Evolutionary conservation across 1,140 invertebrate genomes (phyloP), one percentile per base, ranked within the genome.

Genomic region (Hylyphantes graminicola): DNA sequence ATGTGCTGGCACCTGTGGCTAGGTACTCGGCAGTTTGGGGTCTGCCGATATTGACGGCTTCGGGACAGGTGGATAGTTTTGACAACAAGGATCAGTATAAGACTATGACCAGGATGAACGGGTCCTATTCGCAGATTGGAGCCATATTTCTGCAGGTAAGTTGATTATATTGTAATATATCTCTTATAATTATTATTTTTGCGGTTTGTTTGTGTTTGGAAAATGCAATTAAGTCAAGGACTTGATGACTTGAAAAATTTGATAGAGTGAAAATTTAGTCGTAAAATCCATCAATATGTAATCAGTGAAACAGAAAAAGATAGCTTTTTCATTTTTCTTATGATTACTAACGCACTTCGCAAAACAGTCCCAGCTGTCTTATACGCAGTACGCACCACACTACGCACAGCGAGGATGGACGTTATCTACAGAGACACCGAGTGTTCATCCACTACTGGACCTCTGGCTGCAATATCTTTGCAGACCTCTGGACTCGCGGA

Each of bases 1-100:
- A 97, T 89, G 95, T 95, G 6, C 92, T 98, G 74, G 96, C 96
- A 0, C 96, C 96, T 0, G 95, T 98, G 1, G 94, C 95, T 0
- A 91, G 96, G 13, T 97, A 97, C 88, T 93, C 95, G 0, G 93
- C 94, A 7, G 92, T 93, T n/a, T 98, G 96, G 96, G 91, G 93
- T 2, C 94, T 97, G 19, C 96, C 97, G 0, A 93, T 98, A 0
- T 89, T 98, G 8, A 96, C 96, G 2, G 93, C 95, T 0, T 95
- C 94, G 0, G 96, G 93, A 0, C 94, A 95, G 87, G 95, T 95
- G 0, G 93, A 95, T 81, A 93, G 94, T 63, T 96, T 96, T 89
- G 92, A 91, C 54, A 90, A 93, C 89, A 94, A 94, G 87, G 88
- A 87, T 63, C 89, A 92, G 85, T 97, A 94, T 89, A 92, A 92